Evolutionary conservation across 2,797 vertebrate genomes (phyloP).

Genomic region (Scarus forsteni): DNA sequence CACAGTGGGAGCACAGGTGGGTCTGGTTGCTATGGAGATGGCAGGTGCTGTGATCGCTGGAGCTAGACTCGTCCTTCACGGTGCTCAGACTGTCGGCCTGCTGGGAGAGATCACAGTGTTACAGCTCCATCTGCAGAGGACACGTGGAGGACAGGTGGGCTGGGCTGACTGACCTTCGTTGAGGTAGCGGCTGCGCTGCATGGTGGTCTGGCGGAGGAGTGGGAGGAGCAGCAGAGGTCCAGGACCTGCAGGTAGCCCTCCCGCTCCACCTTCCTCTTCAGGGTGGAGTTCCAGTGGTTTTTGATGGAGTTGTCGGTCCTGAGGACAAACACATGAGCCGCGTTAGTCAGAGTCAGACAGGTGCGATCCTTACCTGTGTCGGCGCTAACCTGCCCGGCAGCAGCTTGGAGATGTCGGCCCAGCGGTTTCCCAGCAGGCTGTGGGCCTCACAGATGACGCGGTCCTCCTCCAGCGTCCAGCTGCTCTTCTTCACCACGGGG

Average conservation of each 20-base stretch:
- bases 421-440: constrained; percentile 95
- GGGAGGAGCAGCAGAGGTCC: constrained; percentile 19
- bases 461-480: constrained; percentile 97
- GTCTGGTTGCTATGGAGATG: background rate
- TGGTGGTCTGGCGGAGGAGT: constrained; percentile 5
- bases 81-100: constrained; percentile 40
- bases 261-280: constrained; percentile 95
- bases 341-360: background rate
- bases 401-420: constrained; percentile 97
- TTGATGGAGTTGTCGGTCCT: constrained; percentile 99
- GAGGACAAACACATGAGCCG: constrained; percentile 18
- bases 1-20: constrained; percentile 18
- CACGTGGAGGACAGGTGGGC: background rate
- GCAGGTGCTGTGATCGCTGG: background rate
- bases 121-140: background rate
- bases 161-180: constrained; percentile 23
- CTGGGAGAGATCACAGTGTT: background rate
- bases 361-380: background rate
- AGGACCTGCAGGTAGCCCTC: constrained; percentile 86
- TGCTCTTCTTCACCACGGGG: constrained; percentile 95
- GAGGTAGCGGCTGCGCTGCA: constrained; percentile 25
- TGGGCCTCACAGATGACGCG: constrained; percentile 94
- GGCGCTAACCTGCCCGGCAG: constrained; percentile 94
- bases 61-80: constrained; percentile 38
- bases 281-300: constrained; percentile 99